phyloP scores from a whole-genome alignment of 2,888 invertebrate species.

The Diaphora mendica region DNA sequence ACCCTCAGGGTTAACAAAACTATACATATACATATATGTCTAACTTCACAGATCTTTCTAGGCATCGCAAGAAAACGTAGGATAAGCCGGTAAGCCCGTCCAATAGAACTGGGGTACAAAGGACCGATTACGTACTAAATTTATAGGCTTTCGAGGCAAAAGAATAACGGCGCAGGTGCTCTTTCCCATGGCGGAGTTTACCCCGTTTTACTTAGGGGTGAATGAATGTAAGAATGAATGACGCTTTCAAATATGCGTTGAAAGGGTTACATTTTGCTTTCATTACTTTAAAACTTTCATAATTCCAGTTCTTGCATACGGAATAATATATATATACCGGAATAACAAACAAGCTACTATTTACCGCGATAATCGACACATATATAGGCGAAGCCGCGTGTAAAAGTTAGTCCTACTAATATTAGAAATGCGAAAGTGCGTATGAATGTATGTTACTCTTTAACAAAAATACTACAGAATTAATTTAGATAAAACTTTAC shows the following conservation, averaged over 20 bases:
- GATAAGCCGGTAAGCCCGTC: constrained; percentile 22
- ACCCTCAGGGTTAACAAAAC: not conserved
- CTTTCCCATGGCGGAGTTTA: constrained; percentile 17
- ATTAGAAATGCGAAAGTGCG: no score
- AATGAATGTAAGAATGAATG: constrained; percentile 3
- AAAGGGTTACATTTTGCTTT: constrained; percentile 7
- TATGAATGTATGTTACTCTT: no score
- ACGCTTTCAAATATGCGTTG: not conserved
- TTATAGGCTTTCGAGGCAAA: constrained; percentile 18
- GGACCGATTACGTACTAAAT: constrained; percentile 19
- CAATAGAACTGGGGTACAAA: constrained; percentile 23
- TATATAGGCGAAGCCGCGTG: no score
- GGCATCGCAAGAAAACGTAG: constrained; percentile 6
- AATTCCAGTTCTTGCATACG: not conserved
- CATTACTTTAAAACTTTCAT: not conserved
- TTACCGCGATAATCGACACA: no score
- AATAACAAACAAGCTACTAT: no score
- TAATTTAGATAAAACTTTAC: no score
- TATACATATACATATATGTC: not conserved
- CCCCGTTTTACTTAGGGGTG: constrained; percentile 13
- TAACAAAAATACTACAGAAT: no score
- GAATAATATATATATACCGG: no score
- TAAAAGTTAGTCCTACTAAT: no score
- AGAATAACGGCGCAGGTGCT: constrained; percentile 21
- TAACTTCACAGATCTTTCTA: not conserved